Base-by-base conservation (phyloP, 2,113 vertebrate species). In the Felis chaus region DNA sequence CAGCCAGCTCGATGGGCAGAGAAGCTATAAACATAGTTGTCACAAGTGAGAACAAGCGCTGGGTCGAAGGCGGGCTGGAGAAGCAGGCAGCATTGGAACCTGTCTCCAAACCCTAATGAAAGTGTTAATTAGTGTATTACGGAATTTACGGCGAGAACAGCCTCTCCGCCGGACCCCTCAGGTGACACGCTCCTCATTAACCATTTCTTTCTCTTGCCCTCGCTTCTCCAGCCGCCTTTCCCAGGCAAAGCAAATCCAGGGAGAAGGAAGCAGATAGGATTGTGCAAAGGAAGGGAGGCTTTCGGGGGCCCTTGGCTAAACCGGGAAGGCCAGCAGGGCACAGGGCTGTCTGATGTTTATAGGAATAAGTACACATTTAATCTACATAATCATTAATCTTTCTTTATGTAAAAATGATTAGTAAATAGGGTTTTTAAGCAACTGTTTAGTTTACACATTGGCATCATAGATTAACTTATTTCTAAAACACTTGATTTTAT, bases 1-100 rank as follows among this genome's bases (percentile, higher is more conserved):
- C 99, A 99, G 89, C 98, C 99, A 98, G 98, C 98, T 98, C 99
- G 98, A 98, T 99, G 99, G 98, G 98, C 98, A 99, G 99, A 98
- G 99, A 98, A 99, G 99, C 98, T 98, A 99, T 99, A 99, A 99
- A 99, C 99, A 99, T 96, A 99, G 98, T 99, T 99, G 99, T 99
- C 99, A 99, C 98, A 99, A 99, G 99, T 98, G 98, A 97, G 99
- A 98, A 99, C 98, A 98, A 98, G 99, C 97, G 74, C 98, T 50
- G 98, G 99, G 99, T 98, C 98, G 98, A 90, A 97, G 98, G 98
- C 98, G 97, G 98, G 94, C 98, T 97, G 97, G 97, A 97, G 98
- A 98, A 97, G 94, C 97, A 68, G 97, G 97, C 94, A 80, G 94
- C 97, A 93, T 97, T 95, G 97, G 98, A 98, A 98, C 98, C 98